Base-by-base conservation (phyloP, 2,888 invertebrate genomes). In the Pyralis farinalis region DNA sequence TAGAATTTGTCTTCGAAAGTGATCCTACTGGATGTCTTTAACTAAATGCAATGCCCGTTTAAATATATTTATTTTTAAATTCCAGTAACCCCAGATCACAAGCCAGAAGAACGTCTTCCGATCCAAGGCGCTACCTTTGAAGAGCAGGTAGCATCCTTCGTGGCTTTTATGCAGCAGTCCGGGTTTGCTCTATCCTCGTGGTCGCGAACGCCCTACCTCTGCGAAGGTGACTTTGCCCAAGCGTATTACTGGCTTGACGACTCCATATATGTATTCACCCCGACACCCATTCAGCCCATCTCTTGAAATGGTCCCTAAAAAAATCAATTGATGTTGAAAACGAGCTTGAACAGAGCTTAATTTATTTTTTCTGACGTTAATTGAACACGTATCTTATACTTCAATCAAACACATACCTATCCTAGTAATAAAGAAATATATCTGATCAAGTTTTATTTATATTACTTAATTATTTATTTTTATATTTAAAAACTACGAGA, bases 151-250 rank as follows among this genome's bases (percentile, higher is more conserved):
- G 78, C 90, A 5, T 93, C 94, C 47, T 92, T 98, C 58, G 91
- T 94, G 35, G 70, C 79, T 16, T 84, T 80, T 58, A 87, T 84
- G 82, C 60, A 74, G 12, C 88, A 90, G 47, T 95, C 95, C 0
- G 96, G 96, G 2, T 96, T 96, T 74, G 90, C 92, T 42, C 91
- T 98, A 29, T 91, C 94, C 34, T 90, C 93, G 3, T 99, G 98
- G 96, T 93, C 96, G 7, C 92, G 96, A 60, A 93, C 98, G 30
- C 99, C 99, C 0, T 99, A 99, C 75, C 90, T 99, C 28, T 99
- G 98, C 81, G 98, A 99, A 82, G 99, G 99, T 0, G 98, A 99
- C 79, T 90, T 98, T 52, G 92, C 94, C 34, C 96, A 96, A 76
- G 94, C 96, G 0, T 96, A 95, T 84, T 98, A 98, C 82, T 96